Percentiles rank a stretch among this genome's conserved stretches.
Evolutionary conservation across 2,113 vertebrate genomes (phyloP).

Genomic region (Hydropotes inermis): DNA sequence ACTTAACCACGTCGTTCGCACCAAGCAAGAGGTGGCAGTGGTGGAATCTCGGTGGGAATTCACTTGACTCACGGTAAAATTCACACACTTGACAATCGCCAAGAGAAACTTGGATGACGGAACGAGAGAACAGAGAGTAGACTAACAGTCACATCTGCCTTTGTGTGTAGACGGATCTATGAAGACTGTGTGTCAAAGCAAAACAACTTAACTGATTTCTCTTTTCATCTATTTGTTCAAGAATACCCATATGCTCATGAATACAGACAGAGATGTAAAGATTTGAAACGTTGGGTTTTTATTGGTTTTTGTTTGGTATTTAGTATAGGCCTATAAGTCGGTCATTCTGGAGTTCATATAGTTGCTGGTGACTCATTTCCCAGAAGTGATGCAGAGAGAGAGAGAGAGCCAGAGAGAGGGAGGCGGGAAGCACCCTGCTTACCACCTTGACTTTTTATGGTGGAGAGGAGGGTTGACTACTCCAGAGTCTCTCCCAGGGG

Average conservation of each 20-base stretch:
- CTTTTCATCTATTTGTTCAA: constrained; percentile 1
- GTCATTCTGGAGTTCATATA: not conserved
- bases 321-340: not conserved
- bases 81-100: constrained; percentile 47
- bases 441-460: not conserved
- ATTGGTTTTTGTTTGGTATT: not conserved
- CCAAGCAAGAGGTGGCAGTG: not conserved
- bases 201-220: constrained; percentile 8
- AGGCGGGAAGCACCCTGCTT: not conserved
- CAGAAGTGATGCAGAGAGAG: not conserved
- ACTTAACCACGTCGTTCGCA: constrained; percentile 18
- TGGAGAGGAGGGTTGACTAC: not conserved
- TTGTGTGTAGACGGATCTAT: constrained; percentile 30
- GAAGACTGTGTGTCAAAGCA: constrained; percentile 22
- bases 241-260: not conserved
- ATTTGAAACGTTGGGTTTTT: not conserved
- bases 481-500: not conserved
- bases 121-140: constrained; percentile 54
- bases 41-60: not conserved
- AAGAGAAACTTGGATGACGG: constrained; percentile 53
- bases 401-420: not conserved
- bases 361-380: not conserved
- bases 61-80: constrained; percentile 26
- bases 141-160: constrained; percentile 61
- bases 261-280: not conserved